Percentiles rank a stretch among this genome's conserved stretches.
phyloP scores from a whole-genome alignment of 2,888 invertebrate genomes.

The Standfussiana lucernea region DNA sequence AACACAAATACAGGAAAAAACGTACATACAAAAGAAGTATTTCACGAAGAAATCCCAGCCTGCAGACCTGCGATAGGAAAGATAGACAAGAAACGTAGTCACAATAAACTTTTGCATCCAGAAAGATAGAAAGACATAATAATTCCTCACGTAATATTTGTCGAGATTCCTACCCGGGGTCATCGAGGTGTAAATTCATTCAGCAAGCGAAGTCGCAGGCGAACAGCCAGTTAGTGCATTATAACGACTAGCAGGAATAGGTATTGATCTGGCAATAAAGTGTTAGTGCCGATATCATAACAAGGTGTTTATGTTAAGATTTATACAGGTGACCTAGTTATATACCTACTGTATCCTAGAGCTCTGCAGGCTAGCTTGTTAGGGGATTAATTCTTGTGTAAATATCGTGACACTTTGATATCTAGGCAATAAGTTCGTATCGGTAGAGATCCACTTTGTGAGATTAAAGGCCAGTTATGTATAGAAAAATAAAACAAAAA shows the following conservation, averaged over 20 bases:
- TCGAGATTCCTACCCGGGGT: not conserved
- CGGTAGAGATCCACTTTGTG: not conserved
- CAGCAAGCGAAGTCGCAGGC: not conserved
- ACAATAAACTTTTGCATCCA: not conserved
- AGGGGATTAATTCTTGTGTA: constrained; percentile 12
- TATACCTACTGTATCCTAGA: too few species aligned
- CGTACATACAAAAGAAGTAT: too few species aligned
- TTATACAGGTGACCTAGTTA: constrained; percentile 38
- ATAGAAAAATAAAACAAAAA: not conserved
- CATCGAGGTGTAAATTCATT: not conserved
- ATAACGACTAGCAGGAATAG: not conserved
- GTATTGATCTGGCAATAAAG: constrained; percentile 29
- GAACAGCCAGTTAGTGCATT: not conserved
- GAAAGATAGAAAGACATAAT: not conserved
- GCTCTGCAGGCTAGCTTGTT: not conserved
- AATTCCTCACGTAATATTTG: not conserved
- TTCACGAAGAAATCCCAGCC: too few species aligned
- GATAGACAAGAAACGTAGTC: not conserved
- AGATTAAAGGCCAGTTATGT: not conserved
- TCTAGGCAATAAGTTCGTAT: not conserved
- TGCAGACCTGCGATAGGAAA: not conserved
- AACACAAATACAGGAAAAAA: too few species aligned
- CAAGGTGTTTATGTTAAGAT: constrained; percentile 19
- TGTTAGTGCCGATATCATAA: constrained; percentile 7
- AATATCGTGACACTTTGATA: not conserved